These are phyloP conservation scores for Cheilosia scutellata DNA, from an alignment of 2,888 invertebrate genomes.

Conservation along the genomic window DNA sequence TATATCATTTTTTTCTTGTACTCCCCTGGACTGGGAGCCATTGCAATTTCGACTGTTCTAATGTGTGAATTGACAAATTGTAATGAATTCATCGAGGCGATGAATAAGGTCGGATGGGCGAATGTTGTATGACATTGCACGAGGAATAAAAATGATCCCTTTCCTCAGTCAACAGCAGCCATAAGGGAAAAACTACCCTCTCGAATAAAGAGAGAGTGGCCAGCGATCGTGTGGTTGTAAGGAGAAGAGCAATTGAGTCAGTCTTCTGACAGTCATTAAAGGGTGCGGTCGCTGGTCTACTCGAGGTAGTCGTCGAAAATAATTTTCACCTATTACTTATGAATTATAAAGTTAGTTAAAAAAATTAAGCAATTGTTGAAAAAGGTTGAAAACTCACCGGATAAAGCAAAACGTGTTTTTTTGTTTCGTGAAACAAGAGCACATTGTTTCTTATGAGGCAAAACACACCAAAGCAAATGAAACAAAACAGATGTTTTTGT, in stretches of 20 bases:
- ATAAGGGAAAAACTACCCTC: background rate
- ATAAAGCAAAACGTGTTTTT: too few species aligned
- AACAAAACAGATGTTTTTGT: too few species aligned
- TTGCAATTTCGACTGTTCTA: background rate
- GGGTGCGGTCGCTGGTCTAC: background rate
- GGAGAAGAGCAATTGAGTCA: background rate
- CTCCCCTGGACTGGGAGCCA: background rate
- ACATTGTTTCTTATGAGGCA: too few species aligned
- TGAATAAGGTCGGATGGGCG: slow-evolving; percentile 7
- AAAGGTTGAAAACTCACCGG: too few species aligned
- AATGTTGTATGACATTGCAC: background rate
- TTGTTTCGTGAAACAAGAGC: too few species aligned
- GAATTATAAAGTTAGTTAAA: too few species aligned
- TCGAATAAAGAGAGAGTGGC: background rate
- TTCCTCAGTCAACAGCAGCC: background rate
- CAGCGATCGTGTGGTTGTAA: background rate
- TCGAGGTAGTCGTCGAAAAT: background rate
- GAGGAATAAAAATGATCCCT: background rate
- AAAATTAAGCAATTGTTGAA: too few species aligned
- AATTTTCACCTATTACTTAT: too few species aligned
- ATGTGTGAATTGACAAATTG: background rate
- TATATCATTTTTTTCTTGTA: background rate
- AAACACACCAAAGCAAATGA: too few species aligned
- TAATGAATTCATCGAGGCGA: background rate
- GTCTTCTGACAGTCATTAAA: background rate